Conservation (phyloP, 1,140 invertebrate genomes). For the Spodoptera frugiperda region DNA sequence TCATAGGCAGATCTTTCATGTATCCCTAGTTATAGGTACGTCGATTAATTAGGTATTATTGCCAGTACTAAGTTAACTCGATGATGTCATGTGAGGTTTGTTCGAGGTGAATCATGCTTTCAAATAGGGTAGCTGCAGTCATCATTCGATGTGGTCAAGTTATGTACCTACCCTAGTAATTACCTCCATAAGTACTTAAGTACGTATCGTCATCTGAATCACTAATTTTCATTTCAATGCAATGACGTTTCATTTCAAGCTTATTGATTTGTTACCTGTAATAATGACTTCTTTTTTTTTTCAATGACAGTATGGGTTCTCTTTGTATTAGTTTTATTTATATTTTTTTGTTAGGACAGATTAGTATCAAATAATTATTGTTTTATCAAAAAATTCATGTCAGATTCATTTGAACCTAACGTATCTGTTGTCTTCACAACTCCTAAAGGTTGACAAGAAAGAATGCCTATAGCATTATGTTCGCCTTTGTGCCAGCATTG, state of each 20-base stretch:
- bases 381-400: too few relatives aligned
- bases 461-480: too few relatives aligned
- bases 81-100: conserved; percentile 12
- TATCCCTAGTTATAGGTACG: background rate
- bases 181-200: background rate
- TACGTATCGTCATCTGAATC: background rate
- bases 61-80: conserved; percentile 5
- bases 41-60: background rate
- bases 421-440: too few relatives aligned
- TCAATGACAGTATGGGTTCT: too few relatives aligned
- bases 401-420: too few relatives aligned
- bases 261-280: too few relatives aligned
- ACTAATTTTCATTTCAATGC: conserved; percentile 12
- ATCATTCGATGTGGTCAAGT: conserved; percentile 2
- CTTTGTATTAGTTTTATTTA: too few relatives aligned
- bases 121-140: background rate
- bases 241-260: background rate
- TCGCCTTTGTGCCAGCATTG: too few relatives aligned
- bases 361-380: too few relatives aligned
- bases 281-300: too few relatives aligned
- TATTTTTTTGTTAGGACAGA: too few relatives aligned
- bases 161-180: background rate
- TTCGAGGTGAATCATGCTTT: conserved; percentile 14
- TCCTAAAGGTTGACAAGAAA: too few relatives aligned
- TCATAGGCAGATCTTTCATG: background rate